Evolutionary conservation across 2,797 vertebrate species (phyloP).

Genomic region (Odontamblyopus rebecca): DNA sequence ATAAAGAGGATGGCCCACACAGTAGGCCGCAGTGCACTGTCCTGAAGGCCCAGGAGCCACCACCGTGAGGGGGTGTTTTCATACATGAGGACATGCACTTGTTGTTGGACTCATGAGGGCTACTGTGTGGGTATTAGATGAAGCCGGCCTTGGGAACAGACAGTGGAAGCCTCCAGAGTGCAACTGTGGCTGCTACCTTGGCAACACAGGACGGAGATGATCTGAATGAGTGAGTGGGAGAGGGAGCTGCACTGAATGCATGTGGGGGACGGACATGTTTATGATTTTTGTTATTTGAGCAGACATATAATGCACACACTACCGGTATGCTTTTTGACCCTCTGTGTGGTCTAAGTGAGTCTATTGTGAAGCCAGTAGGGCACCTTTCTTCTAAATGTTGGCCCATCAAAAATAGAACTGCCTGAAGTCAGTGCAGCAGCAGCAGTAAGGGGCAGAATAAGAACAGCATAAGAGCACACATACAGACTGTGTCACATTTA

Average conservation of each 20-base stretch:
- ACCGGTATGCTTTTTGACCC: conserved; percentile 13
- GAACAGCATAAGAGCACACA: conserved; percentile 21
- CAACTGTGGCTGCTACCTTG: conserved; percentile 80
- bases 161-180: conserved; percentile 79
- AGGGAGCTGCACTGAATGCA: conserved; percentile 68
- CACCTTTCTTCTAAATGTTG: conserved; percentile 57
- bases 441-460: conserved; percentile 54
- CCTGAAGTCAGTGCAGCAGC: conserved; percentile 51
- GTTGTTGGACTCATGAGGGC: conserved; percentile 63
- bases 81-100: conserved; percentile 34
- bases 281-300: conserved; percentile 74
- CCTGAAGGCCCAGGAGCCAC: conserved; percentile 72
- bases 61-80: conserved; percentile 65
- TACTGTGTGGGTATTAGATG: conserved; percentile 64
- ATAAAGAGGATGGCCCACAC: conserved; percentile 70
- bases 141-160: conserved; percentile 72
- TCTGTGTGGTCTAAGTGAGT: conserved; percentile 46
- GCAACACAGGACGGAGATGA: conserved; percentile 76
- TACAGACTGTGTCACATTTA: conserved; percentile 57
- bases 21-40: conserved; percentile 72
- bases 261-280: conserved; percentile 72
- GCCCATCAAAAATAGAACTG: conserved; percentile 55
- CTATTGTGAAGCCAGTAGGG: conserved; percentile 54
- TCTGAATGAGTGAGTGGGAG: conserved; percentile 78
- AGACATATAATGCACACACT: conserved; percentile 42